phyloP scores from a whole-genome alignment of 2,888 invertebrate genomes.

The Lepidocyrtinus sp. region DNA sequence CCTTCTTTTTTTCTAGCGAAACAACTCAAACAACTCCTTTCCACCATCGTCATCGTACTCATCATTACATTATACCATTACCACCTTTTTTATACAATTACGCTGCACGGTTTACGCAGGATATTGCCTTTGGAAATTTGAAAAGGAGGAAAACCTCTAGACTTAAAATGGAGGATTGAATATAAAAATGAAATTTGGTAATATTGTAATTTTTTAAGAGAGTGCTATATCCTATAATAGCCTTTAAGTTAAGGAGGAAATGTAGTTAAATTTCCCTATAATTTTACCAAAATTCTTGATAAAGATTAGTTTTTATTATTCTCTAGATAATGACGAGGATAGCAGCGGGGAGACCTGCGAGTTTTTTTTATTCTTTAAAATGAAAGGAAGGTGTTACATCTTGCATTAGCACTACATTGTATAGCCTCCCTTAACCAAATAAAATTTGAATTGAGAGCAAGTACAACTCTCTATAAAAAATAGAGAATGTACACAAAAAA shows the following conservation, averaged over 20 bases:
- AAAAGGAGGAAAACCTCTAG: background rate
- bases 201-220: conserved; percentile 25
- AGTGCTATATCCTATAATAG: conserved; percentile 43
- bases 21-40: conserved; percentile 16
- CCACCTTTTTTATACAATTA: conserved; percentile 26
- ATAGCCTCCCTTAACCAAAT: conserved; percentile 3
- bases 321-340: conserved; percentile 24
- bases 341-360: conserved; percentile 47
- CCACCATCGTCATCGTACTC: conserved; percentile 14
- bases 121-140: conserved; percentile 22
- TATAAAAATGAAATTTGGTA: background rate
- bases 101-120: conserved; percentile 56
- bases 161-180: conserved; percentile 8
- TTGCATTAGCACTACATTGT: conserved; percentile 37
- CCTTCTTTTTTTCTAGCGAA: conserved; percentile 11
- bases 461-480: background rate
- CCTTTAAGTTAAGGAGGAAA: too few species aligned
- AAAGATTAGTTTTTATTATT: background rate
- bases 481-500: background rate
- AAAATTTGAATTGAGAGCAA: conserved; percentile 14
- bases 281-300: background rate
- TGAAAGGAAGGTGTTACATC: conserved; percentile 49
- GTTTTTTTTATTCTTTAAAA: conserved; percentile 28
- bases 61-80: conserved; percentile 15
- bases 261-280: background rate